phyloP scores from a whole-genome alignment of 2,888 invertebrate genomes.

The Amphipoea oculea region DNA sequence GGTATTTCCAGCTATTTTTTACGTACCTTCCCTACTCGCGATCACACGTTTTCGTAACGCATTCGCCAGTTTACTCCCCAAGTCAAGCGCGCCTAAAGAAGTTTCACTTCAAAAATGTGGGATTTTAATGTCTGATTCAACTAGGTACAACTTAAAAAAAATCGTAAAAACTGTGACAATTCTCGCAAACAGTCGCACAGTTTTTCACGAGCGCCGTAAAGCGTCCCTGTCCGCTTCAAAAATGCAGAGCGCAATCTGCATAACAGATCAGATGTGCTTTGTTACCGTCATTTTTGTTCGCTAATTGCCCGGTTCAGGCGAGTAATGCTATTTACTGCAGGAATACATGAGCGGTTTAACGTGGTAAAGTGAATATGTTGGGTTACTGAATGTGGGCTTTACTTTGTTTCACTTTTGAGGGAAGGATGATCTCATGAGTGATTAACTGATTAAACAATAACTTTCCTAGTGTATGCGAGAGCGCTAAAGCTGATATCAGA shows the following conservation, averaged over 20 bases:
- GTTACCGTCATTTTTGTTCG: constrained; percentile 71
- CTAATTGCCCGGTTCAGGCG: constrained; percentile 66
- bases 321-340: constrained; percentile 61
- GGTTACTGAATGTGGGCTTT: constrained; percentile 11
- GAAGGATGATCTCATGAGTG: too few relatives aligned
- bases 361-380: constrained; percentile 4
- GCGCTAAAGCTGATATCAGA: background rate
- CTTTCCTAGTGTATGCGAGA: background rate
- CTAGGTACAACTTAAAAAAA: background rate
- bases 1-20: too few relatives aligned
- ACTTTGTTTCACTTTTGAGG: background rate
- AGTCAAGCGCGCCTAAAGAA: too few relatives aligned
- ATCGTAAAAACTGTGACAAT: constrained; percentile 17
- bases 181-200: constrained; percentile 15
- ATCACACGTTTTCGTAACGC: too few relatives aligned
- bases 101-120: too few relatives aligned
- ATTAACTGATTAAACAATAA: too few relatives aligned
- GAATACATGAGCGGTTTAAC: constrained; percentile 55
- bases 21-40: too few relatives aligned
- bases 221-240: constrained; percentile 66
- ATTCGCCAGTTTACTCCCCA: too few relatives aligned
- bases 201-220: constrained; percentile 41
- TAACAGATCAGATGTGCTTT: constrained; percentile 72
- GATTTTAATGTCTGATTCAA: too few relatives aligned
- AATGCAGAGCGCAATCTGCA: constrained; percentile 77